A percentile compares a stretch with the other conserved stretches of the same genome.
Evolutionary conservation across 1,140 invertebrate species (phyloP).

Genomic region (Zaprionus vittiger): DNA sequence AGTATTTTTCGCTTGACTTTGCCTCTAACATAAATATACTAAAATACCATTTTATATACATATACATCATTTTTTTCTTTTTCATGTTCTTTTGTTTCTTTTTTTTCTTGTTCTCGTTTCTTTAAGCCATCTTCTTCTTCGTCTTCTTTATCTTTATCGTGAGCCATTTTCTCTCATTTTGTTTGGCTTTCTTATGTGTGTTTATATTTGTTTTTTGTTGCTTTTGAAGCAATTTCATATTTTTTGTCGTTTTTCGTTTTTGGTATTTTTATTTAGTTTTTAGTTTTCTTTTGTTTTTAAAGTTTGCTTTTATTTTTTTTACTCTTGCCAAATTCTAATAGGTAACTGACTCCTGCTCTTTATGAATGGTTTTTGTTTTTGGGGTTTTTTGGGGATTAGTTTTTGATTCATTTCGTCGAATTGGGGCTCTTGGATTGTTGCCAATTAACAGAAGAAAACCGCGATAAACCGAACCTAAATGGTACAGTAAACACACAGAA

Average conservation of each 20-base stretch:
- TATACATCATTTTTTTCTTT: constrained; percentile 56
- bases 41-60: constrained; percentile 74
- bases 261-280: constrained; percentile 26
- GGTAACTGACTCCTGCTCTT: constrained; percentile 84
- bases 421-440: constrained; percentile 64
- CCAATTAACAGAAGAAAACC: constrained; percentile 74
- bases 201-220: constrained; percentile 59
- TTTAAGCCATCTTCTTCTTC: constrained; percentile 57
- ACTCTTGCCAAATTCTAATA: constrained; percentile 82
- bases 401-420: constrained; percentile 41
- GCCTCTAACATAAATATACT: constrained; percentile 77
- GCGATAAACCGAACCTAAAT: constrained; percentile 41
- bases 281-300: constrained; percentile 33
- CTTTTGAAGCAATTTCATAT: constrained; percentile 73
- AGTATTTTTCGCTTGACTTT: constrained; percentile 61
- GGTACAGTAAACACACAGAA: constrained; percentile 55
- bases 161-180: constrained; percentile 39
- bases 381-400: background rate
- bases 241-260: constrained; percentile 39
- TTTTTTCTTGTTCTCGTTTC: constrained; percentile 22
- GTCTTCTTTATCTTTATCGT: constrained; percentile 55
- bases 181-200: constrained; percentile 26
- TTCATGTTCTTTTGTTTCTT: constrained; percentile 3
- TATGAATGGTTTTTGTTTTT: constrained; percentile 30
- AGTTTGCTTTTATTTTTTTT: constrained; percentile 34